Percentiles rank a stretch among this genome's conserved stretches.
Evolutionary conservation across 2,888 invertebrate species (phyloP).

Genomic region (Pocota personata): DNA sequence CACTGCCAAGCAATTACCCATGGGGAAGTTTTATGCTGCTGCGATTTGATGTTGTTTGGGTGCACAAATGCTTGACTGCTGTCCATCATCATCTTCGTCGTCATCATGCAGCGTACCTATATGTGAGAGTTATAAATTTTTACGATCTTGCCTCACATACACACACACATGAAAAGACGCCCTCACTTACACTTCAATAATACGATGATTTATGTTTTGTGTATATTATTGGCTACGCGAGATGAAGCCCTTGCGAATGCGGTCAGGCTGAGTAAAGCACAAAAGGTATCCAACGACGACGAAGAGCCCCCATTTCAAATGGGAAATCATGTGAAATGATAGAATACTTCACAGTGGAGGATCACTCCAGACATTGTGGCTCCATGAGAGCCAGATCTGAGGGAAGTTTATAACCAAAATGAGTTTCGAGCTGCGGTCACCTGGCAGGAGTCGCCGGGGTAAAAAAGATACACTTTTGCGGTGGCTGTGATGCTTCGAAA

Average conservation of each 20-base stretch:
- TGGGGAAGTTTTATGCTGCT: constrained; percentile 40
- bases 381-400: constrained; percentile 53
- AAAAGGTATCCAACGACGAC: constrained; percentile 15
- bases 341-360: not conserved
- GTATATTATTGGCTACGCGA: constrained; percentile 68
- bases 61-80: constrained; percentile 45
- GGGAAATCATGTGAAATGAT: constrained; percentile 22
- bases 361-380: constrained; percentile 65
- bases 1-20: constrained; percentile 42
- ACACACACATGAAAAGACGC: not conserved
- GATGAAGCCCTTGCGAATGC: constrained; percentile 51
- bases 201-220: constrained; percentile 70
- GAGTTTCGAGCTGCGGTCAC: constrained; percentile 39
- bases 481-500: constrained; percentile 56
- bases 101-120: constrained; percentile 14
- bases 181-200: constrained; percentile 56
- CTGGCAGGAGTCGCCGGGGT: not conserved
- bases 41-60: not conserved
- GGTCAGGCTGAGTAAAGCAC: constrained; percentile 43
- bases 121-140: constrained; percentile 35
- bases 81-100: constrained; percentile 32
- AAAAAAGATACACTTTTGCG: constrained; percentile 35
- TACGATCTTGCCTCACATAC: constrained; percentile 20
- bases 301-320: constrained; percentile 30
- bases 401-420: constrained; percentile 51